Evolutionary conservation across 2,797 vertebrate genomes (phyloP), one percentile per base, ranked within the genome.

Genomic region (Okamejei kenojei): DNA sequence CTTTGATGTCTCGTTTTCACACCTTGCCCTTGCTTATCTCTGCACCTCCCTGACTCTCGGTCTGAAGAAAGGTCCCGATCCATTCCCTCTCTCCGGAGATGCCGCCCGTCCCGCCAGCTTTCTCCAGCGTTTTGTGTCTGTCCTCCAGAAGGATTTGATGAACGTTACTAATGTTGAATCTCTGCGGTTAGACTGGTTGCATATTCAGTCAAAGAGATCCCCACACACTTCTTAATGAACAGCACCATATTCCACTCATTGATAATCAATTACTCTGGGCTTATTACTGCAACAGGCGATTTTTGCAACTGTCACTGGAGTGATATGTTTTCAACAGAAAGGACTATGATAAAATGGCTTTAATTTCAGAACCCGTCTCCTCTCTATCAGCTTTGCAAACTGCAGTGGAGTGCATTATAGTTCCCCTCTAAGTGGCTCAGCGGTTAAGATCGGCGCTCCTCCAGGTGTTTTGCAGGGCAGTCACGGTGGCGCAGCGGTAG

Each of bases 171-270:
- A 68, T 32, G 32, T n/a, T 7, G 29, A 3, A 7, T 29, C n/a
- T 88, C 61, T 88, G 19, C 17, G 32, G 84, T 63, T 68, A 54
- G 84, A 88, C 35, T 8, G 68, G 65, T 68, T 88, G 61, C 84
- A 88, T 88, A 68, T 88, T 88, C 84, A 88, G 84, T 88, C 61
- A 88, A 68, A 21, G 29, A 21, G 63, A 35, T 88, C 61, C 84
- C 84, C 32, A 32, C 58, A 88, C 63, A 88, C 29, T n/a, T 88
- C 84, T 68, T 88, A 68, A 68, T 68, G 63, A 68, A 32, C 32
- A 32, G n/a, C 63, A 88, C 84, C 65, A 88, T 68, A n/a, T 7
- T 88, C 19, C 61, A 35, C 68, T 88, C 84, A 35, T 35, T 63
- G n/a, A 7, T 68, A 88, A 88, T 88, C 84, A 88, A 88, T 88